Conservation (phyloP, 2,113 vertebrate genomes). For the Thunnus maccoyii region DNA sequence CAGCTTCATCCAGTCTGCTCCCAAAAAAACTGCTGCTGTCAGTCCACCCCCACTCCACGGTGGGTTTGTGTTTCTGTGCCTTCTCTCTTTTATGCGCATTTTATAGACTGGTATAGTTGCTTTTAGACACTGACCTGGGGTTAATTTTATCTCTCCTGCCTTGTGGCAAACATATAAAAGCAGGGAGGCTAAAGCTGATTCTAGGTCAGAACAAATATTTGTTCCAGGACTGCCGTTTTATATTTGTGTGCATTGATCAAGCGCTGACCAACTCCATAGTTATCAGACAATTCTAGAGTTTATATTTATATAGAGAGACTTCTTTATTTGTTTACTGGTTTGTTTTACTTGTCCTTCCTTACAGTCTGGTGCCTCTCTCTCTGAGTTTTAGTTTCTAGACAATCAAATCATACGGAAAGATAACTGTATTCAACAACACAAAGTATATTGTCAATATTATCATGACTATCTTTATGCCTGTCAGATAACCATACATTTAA, state of each 20-base stretch:
- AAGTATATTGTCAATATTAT: constrained; percentile 44
- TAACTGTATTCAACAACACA: constrained; percentile 52
- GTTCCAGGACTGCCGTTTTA: constrained; percentile 73
- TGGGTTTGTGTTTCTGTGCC: constrained; percentile 82
- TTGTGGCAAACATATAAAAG: constrained; percentile 22
- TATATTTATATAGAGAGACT: constrained; percentile 82
- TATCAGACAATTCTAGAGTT: constrained; percentile 74
- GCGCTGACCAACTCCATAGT: constrained; percentile 61
- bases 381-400: constrained; percentile 80
- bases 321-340: constrained; percentile 78
- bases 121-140: constrained; percentile 62
- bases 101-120: constrained; percentile 72
- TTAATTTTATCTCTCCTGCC: constrained; percentile 47
- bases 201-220: constrained; percentile 30
- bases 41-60: constrained; percentile 58
- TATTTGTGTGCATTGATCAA: constrained; percentile 72
- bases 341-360: constrained; percentile 64
- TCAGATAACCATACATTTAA: constrained; percentile 65
- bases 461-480: constrained; percentile 48
- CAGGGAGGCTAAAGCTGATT: constrained; percentile 41
- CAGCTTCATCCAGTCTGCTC: constrained; percentile 64
- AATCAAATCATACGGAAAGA: constrained; percentile 76
- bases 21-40: constrained; percentile 65
- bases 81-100: constrained; percentile 80
- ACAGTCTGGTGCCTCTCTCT: constrained; percentile 80